These are phyloP conservation scores for Herminia tarsipennalis DNA, from an alignment of 2,888 invertebrate genomes.

Conservation along the genomic window DNA sequence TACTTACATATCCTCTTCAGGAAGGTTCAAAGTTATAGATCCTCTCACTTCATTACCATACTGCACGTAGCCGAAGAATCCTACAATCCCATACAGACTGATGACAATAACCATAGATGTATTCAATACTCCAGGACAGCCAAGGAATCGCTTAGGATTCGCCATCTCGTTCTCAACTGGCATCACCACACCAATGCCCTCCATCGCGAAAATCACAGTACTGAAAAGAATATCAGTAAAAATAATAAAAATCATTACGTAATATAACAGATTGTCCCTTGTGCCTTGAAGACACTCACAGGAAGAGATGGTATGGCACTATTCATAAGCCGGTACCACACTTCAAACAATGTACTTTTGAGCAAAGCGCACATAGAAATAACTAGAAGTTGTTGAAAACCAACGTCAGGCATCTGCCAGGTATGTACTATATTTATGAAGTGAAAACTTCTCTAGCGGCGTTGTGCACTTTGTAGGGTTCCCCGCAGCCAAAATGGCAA, in stretches of 20 bases:
- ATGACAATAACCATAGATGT: constrained; percentile 94
- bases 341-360: no score
- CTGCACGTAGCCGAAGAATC: constrained; percentile 95
- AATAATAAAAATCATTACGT: not conserved
- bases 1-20: constrained; percentile 88
- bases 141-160: constrained; percentile 91
- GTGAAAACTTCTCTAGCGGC: no score
- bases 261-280: no score
- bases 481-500: no score
- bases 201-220: constrained; percentile 98
- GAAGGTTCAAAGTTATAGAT: constrained; percentile 94
- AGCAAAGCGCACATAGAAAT: no score
- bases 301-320: no score
- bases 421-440: no score
- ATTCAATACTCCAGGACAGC: constrained; percentile 94
- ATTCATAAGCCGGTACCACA: no score
- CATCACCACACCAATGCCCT: constrained; percentile 97
- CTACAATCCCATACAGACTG: constrained; percentile 91
- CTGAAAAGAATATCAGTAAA: constrained; percentile 65
- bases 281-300: no score
- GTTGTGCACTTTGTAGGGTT: no score
- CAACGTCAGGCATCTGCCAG: no score
- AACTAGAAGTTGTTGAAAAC: no score
- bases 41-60: constrained; percentile 90
- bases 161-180: constrained; percentile 97